Evolutionary conservation across 2,797 vertebrate genomes (phyloP).

Genomic region (Eremophila alpestris): DNA sequence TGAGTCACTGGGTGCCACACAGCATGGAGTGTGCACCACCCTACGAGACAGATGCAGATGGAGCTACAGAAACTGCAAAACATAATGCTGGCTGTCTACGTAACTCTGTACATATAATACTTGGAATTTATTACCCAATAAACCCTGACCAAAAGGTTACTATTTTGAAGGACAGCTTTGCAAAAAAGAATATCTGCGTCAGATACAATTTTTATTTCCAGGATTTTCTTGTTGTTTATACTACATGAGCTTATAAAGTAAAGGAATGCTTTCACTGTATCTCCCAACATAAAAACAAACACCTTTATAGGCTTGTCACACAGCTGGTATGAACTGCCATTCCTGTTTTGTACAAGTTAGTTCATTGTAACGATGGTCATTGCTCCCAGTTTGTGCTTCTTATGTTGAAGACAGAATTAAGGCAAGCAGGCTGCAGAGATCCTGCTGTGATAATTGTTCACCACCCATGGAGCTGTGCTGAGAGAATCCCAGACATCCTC

Average conservation of each 20-base stretch:
- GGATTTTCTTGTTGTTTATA: not conserved
- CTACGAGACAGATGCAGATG: not conserved
- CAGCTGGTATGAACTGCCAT: not conserved
- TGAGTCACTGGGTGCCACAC: not conserved
- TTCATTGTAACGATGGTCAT: not conserved
- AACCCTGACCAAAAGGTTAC: conserved; percentile 30
- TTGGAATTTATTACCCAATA: conserved; percentile 53
- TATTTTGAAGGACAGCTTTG: not conserved
- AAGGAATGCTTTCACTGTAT: not conserved
- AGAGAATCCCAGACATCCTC: not conserved
- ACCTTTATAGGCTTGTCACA: not conserved
- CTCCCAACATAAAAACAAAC: not conserved
- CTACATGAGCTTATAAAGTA: not conserved
- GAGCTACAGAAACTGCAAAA: not conserved
- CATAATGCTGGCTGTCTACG: not conserved
- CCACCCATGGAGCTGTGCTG: not conserved
- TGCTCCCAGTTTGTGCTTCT: not conserved
- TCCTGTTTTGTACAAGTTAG: not conserved
- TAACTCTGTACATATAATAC: not conserved
- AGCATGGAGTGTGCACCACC: not conserved
- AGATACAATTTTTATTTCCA: not conserved
- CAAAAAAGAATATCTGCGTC: not conserved
- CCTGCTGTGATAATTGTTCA: not conserved
- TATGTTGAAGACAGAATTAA: not conserved
- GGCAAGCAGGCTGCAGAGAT: not conserved